These are phyloP conservation scores for Lysandra coridon DNA, from an alignment of 2,888 invertebrate species.

Conservation along the genomic window DNA sequence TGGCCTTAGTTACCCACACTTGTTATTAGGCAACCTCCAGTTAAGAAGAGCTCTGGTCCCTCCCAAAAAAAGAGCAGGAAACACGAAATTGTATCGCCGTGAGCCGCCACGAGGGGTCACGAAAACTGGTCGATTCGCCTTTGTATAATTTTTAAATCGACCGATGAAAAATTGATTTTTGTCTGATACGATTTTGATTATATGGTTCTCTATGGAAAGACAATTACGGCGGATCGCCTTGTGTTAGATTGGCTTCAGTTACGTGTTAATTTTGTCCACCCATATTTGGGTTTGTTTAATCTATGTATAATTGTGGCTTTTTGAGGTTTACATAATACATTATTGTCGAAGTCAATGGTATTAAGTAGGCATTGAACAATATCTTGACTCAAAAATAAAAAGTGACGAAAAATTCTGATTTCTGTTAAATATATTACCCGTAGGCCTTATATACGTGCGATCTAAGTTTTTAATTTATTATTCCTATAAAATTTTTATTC, in stretches of 20 bases:
- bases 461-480: too few species aligned
- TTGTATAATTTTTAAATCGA: slow-evolving; percentile 75
- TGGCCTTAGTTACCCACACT: slow-evolving; percentile 55
- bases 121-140: slow-evolving; percentile 52
- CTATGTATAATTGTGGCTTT: background rate
- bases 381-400: too few species aligned
- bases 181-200: slow-evolving; percentile 76
- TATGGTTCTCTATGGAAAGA: slow-evolving; percentile 67
- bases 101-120: slow-evolving; percentile 42
- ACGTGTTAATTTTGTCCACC: slow-evolving; percentile 33
- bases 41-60: slow-evolving; percentile 41
- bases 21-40: slow-evolving; percentile 57
- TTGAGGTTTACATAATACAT: background rate
- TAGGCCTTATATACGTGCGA: too few species aligned
- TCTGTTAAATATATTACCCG: too few species aligned
- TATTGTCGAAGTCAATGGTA: background rate
- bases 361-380: too few species aligned
- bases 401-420: too few species aligned
- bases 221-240: slow-evolving; percentile 58
- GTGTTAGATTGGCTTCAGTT: slow-evolving; percentile 34
- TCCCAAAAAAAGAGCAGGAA: slow-evolving; percentile 37
- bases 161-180: slow-evolving; percentile 77
- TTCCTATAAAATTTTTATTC: too few species aligned
- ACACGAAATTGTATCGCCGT: slow-evolving; percentile 31
- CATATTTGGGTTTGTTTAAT: slow-evolving; percentile 12